Base-by-base conservation (phyloP, 2,113 vertebrate genomes). In the Columbina picui region DNA sequence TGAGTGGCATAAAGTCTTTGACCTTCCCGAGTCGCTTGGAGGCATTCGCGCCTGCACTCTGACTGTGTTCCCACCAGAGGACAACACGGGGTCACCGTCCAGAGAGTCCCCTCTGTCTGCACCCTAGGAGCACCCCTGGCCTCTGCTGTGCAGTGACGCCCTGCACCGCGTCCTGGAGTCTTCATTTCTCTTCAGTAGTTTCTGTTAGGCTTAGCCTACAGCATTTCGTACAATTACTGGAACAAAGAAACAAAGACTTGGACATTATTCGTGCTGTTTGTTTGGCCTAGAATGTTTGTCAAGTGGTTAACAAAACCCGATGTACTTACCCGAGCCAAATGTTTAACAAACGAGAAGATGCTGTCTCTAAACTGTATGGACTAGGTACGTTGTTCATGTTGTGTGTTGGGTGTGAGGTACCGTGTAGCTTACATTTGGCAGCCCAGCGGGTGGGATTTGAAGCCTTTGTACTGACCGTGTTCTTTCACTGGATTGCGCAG, bases 1-100 rank as follows among this genome's bases (percentile, higher is more conserved):
- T 93, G 99, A 99, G 96, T 99, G 99, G 99, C 99, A 99, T 98
- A 99, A 99, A 97, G 99, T 99, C 14, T 99, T 99, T 95, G 99
- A 99, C 97, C 98, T 99, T 81, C 99, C 99, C 5, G 99, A 99
- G 96, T 99, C 99, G 17, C 98, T 99, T 47, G 99, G 99, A n/a
- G 99, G 99, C 74, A 99, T 99, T 95, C 98, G 99, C 92, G 99
- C 99, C 85, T 99, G 99, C 97, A 99, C 99, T 50, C 99, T 99
- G 57, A 99, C 99, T 6, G 99, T 99, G 95, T 99, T 99, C 89
- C 99, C 99, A 55, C 99, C 99, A 0, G 99, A 99, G 97, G 99
- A 99, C 96, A 98, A 98, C 23, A 98, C 98, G n/a, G 98, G 99
- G 85, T 99, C 99, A 47, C 99, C 99, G 21, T 99, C 98, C 90